Evolutionary conservation across 1,140 invertebrate genomes (phyloP), one percentile per base, ranked within the genome.

Genomic region (Phenacoccus solenopsis): DNA sequence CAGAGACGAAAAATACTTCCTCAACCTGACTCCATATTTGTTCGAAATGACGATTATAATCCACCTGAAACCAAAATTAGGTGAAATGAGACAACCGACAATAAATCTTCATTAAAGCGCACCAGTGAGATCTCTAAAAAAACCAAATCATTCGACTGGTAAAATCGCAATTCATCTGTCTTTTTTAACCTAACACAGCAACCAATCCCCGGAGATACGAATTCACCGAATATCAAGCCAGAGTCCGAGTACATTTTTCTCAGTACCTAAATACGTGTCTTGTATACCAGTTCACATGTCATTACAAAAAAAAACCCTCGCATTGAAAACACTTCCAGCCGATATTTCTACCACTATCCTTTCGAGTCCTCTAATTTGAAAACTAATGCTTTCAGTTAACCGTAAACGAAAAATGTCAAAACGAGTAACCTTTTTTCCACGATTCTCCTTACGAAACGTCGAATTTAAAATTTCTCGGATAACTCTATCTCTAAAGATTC

Each of bases 11-110:
- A 10, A 64, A 64, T 3, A 64, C 4, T 3, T 64, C 59, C 25
- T 64, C 59, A 10, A 64, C 21, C 25, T 24, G 59, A 24, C 22
- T 25, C 2, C 21, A 24, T 64, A 64, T 64, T 64, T 64, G 10
- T 27, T 64, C 59, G 12, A 64, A 64, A 64, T 24, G 59, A 13
- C 59, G 59, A 27, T 64, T 64, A 24, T 64, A 64, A 64, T 64
- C 59, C 25, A 64, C 59, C 59, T 64, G 22, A 25, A 64, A 59
- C n/a, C n/a, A n/a, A n/a, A n/a, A n/a, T n/a, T n/a, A n/a, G n/a
- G n/a, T n/a, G n/a, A n/a, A n/a, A n/a, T n/a, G n/a, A n/a, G n/a
- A n/a, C n/a, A n/a, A n/a, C n/a, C n/a, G n/a, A n/a, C n/a, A n/a
- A n/a, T n/a, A n/a, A n/a, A n/a, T n/a, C n/a, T n/a, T n/a, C n/a